A percentile compares a stretch with the other conserved stretches of the same genome.
Conservation (phyloP, 2,113 vertebrate species). For the Zapus hudsonius region DNA sequence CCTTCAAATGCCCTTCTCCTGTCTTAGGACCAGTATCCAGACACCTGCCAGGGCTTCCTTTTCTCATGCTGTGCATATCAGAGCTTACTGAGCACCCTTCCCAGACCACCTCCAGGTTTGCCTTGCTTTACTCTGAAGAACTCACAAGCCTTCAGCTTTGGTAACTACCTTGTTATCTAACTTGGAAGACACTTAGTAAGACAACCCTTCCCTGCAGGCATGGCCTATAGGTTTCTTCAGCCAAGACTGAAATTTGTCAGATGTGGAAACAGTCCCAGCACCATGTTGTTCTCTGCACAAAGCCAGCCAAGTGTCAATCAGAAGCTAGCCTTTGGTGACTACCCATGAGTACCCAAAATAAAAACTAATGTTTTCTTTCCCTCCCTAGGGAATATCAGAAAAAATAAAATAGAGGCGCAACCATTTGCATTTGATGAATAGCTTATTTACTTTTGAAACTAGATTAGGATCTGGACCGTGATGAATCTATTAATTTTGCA, state of each 20-base stretch:
- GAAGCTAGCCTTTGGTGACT: conserved; percentile 30
- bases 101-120: neutral
- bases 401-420: neutral
- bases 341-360: conserved; percentile 27
- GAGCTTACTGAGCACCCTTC: neutral
- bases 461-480: conserved; percentile 14
- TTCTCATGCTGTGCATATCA: neutral
- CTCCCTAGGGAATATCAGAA: neutral
- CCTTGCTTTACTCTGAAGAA: neutral
- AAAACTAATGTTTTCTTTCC: conserved; percentile 35
- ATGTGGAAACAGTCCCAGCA: neutral
- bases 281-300: neutral
- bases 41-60: neutral
- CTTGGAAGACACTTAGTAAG: neutral
- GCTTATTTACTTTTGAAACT: conserved; percentile 50
- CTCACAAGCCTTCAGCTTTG: neutral
- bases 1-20: neutral
- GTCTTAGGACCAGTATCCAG: accelerated
- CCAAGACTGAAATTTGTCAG: neutral
- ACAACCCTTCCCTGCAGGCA: neutral
- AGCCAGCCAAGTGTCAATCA: neutral
- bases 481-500: conserved; percentile 45
- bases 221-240: neutral
- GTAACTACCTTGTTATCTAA: neutral
- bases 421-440: conserved; percentile 56